Base-by-base conservation (phyloP, 2,888 invertebrate genomes). In the Cheilosia pagana region DNA sequence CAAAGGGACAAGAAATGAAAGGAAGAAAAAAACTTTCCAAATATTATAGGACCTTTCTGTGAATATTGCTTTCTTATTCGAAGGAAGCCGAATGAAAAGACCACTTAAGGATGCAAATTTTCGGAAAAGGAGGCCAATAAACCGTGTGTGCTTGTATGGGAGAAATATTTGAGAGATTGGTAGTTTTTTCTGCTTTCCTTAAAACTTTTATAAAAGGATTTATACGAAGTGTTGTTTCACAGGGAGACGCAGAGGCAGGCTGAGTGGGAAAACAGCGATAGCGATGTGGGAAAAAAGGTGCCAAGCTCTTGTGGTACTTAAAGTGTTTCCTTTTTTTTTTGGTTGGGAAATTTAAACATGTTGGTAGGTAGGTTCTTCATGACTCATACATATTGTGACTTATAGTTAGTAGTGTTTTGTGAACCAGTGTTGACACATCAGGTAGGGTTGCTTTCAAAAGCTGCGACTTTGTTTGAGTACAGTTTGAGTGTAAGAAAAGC, bases 31-130 rank as follows among this genome's bases (percentile, higher is more conserved):
- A 76, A 85, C 79, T 85, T 85, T 85, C 67, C 79, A 76, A 85
- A 85, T 76, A 79, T 79, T 57, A 35, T 4, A 67, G 53, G 55
- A 39, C 67, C 28, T 78, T 55, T 60, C 59, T 41, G 35, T 39
- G 59, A 53, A 60, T 85, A 81, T 76, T 76, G 79, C 85, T 85
- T 85, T 71, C 55, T 67, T 28, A 39, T 67, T 59, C 48, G 55
- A 57, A 52, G 68, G 63, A 74, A 83, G 53, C 43, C 70, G 65
- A 75, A 70, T 79, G 65, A 79, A 85, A 85, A 79, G 85, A 68
- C 70, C 85, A 85, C 85, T 85, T 85, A 75, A 85, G 85, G 79
- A 85, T 79, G 85, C 85, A 85, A 75, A 85, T 79, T 79, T 79
- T 75, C 60, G 35, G 75, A 25, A 71, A 85, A 82, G 67, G 43